Percentiles rank a stretch among this genome's conserved stretches.
phyloP scores from a whole-genome alignment of 2,888 invertebrate species.

The Drosophila tanythrix region DNA sequence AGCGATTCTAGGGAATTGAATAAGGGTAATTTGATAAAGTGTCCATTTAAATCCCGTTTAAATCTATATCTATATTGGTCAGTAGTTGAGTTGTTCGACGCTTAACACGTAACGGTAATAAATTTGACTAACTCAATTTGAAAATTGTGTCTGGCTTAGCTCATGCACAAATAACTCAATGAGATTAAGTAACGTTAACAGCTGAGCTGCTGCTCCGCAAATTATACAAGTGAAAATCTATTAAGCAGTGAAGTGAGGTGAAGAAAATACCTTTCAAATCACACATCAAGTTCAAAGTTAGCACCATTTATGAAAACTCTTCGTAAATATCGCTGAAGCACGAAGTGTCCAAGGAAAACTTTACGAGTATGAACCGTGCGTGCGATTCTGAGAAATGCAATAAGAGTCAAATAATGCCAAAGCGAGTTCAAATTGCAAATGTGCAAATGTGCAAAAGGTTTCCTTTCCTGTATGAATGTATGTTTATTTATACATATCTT shows the following conservation, averaged over 20 bases:
- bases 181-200: not conserved
- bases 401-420: not conserved
- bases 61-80: not conserved
- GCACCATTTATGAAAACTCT: not conserved
- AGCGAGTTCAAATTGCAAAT: not conserved
- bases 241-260: too few species aligned
- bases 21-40: not conserved
- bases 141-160: not conserved
- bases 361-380: not conserved
- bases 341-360: too few species aligned
- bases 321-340: too few species aligned
- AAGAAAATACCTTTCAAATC: too few species aligned
- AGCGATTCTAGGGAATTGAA: not conserved
- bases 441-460: not conserved
- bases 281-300: not conserved
- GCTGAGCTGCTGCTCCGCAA: not conserved
- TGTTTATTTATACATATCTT: constrained; percentile 17
- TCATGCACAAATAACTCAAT: not conserved
- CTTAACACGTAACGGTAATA: not conserved
- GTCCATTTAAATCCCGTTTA: not conserved
- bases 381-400: not conserved
- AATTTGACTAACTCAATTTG: not conserved
- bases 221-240: not conserved
- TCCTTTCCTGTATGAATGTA: not conserved
- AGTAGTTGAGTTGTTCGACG: not conserved